Evolutionary conservation across 1,140 invertebrate genomes (phyloP).

Genomic region (Drosophila arizonae): DNA sequence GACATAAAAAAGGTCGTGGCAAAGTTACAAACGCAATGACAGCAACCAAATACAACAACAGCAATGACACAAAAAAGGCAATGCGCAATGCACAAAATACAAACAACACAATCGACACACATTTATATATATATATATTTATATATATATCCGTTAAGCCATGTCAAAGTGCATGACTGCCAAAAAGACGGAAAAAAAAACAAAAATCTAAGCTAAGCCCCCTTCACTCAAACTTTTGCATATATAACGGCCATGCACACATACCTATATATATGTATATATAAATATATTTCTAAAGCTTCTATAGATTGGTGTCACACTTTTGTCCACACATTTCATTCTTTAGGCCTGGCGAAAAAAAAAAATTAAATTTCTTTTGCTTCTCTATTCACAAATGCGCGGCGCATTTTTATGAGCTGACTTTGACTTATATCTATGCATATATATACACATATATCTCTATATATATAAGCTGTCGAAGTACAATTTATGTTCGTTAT

Average conservation of each 20-base stretch:
- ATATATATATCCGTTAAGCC: not conserved
- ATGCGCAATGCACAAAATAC: slow-evolving; percentile 43
- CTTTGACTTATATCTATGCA: slow-evolving; percentile 29
- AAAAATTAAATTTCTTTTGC: slow-evolving; percentile 10
- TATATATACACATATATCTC: not conserved
- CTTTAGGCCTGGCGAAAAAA: slow-evolving; percentile 8
- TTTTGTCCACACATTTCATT: slow-evolving; percentile 27
- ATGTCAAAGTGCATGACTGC: slow-evolving; percentile 44
- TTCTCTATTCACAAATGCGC: slow-evolving; percentile 37
- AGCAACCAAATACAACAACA: slow-evolving; percentile 17
- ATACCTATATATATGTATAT: no score
- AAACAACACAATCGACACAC: slow-evolving; percentile 38
- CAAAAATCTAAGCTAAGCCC: not conserved
- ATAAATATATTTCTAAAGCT: no score
- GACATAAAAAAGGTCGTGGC: slow-evolving; percentile 64
- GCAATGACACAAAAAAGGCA: slow-evolving; percentile 14
- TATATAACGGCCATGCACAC: slow-evolving; percentile 1
- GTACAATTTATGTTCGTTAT: slow-evolving; percentile 56
- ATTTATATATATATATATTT: slow-evolving; percentile 8
- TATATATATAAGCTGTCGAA: slow-evolving; percentile 22
- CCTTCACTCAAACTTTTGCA: slow-evolving; percentile 16
- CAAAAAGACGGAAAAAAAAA: slow-evolving; percentile 5
- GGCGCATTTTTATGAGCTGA: slow-evolving; percentile 49
- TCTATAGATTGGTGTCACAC: slow-evolving; percentile 12
- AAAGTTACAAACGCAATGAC: slow-evolving; percentile 52